Evolutionary conservation across 2,113 vertebrate genomes (phyloP).

Genomic region (Irena cyanogastra): DNA sequence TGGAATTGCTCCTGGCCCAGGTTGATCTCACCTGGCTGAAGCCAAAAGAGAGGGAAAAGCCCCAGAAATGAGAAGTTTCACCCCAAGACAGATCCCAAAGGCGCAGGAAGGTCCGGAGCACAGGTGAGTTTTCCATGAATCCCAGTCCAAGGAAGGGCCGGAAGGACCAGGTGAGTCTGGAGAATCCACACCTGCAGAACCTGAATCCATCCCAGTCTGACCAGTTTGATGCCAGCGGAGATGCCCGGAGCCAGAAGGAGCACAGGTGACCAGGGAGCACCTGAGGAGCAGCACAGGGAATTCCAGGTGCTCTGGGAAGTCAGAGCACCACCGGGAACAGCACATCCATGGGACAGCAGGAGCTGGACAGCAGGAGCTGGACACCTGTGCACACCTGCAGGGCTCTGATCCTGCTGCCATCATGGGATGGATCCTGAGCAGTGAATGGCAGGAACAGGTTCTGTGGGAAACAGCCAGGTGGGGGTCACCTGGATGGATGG

Average conservation of each 20-base stretch:
- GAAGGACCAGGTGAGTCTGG: not conserved
- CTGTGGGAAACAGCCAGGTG: not conserved
- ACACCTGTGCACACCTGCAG: not conserved
- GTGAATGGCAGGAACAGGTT: not conserved
- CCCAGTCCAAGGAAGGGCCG: not conserved
- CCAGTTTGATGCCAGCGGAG: not conserved
- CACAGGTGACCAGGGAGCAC: not conserved
- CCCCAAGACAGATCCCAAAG: not conserved
- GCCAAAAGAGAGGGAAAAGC: not conserved
- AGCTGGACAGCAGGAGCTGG: accelerated
- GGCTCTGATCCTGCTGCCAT: not conserved
- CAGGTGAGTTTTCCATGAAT: not conserved
- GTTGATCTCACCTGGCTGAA: not conserved
- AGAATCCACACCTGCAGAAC: not conserved
- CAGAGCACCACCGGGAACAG: accelerated
- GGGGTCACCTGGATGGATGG: not conserved
- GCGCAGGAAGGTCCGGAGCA: not conserved
- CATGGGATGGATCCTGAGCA: accelerated
- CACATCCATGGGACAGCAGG: not conserved
- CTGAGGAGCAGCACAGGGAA: not conserved
- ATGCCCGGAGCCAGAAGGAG: not conserved
- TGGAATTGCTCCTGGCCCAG: not conserved
- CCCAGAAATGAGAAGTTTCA: not conserved
- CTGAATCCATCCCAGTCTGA: not conserved
- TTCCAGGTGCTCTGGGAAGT: not conserved